Percentiles rank a stretch among this genome's conserved stretches.
Evolutionary conservation across 2,113 vertebrate species (phyloP).

Genomic region (Heterocephalus glaber): DNA sequence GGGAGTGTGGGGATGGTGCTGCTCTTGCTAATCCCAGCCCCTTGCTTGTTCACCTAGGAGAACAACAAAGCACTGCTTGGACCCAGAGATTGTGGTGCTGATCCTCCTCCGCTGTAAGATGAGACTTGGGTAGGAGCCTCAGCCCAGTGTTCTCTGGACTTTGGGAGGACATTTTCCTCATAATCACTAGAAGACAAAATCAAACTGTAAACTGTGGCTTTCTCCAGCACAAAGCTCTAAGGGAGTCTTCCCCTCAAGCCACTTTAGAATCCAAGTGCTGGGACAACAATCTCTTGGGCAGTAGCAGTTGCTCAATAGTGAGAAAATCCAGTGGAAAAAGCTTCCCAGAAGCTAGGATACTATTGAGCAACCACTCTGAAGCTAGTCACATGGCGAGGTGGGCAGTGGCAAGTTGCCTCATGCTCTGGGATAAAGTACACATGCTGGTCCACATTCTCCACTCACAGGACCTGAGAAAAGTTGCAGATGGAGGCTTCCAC

Average conservation of each 20-base stretch:
- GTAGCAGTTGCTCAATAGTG: background rate
- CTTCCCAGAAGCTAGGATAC: background rate
- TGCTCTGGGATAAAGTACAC: background rate
- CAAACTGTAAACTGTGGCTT: background rate
- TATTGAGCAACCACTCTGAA: background rate
- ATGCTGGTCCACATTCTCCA: background rate
- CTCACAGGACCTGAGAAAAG: background rate
- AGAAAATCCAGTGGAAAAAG: background rate
- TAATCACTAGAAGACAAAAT: background rate
- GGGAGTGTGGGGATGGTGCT: too few relatives aligned
- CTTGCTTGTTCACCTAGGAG: background rate
- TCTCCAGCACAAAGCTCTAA: background rate
- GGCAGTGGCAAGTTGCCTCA: accelerated
- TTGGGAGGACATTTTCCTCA: background rate
- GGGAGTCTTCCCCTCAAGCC: background rate
- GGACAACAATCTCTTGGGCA: background rate
- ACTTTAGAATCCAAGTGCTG: background rate
- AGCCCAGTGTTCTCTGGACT: too few relatives aligned
- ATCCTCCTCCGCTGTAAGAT: background rate
- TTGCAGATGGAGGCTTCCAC: accelerated
- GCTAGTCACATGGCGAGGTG: background rate
- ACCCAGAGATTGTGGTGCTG: accelerated
- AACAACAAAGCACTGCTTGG: accelerated
- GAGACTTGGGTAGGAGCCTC: background rate
- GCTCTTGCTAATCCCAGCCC: accelerated